Evolutionary conservation across 2,888 invertebrate genomes (phyloP).

Genomic region (Tetranychus truncatus): DNA sequence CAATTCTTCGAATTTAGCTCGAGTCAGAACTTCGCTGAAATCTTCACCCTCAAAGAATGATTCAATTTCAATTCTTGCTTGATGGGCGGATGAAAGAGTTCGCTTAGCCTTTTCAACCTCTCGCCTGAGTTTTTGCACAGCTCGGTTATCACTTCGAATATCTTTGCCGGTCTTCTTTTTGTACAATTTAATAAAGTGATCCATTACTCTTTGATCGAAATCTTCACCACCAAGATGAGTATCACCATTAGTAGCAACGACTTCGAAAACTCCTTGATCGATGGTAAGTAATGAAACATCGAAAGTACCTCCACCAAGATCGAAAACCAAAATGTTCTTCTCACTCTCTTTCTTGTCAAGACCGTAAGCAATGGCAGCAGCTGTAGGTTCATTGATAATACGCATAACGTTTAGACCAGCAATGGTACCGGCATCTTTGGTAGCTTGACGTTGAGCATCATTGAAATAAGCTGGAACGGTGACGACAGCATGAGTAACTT

Average conservation of each 20-base stretch:
- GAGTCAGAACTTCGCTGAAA: slow-evolving; percentile 89
- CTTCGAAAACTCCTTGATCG: slow-evolving; percentile 95
- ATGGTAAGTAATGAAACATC: slow-evolving; percentile 95
- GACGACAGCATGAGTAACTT: slow-evolving; percentile 67
- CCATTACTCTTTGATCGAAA: slow-evolving; percentile 95
- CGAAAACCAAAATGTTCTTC: slow-evolving; percentile 94
- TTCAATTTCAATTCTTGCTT: slow-evolving; percentile 94
- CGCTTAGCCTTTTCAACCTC: slow-evolving; percentile 96
- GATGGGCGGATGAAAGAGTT: slow-evolving; percentile 79
- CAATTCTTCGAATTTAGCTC: slow-evolving; percentile 95
- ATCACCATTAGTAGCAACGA: slow-evolving; percentile 75
- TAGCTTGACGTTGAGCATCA: slow-evolving; percentile 96
- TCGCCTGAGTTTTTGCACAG: slow-evolving; percentile 83
- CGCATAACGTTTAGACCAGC: slow-evolving; percentile 77
- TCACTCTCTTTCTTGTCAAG: slow-evolving; percentile 91
- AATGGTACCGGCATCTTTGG: slow-evolving; percentile 92
- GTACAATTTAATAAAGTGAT: slow-evolving; percentile 93
- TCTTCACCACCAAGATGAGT: slow-evolving; percentile 95
- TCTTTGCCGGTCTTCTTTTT: slow-evolving; percentile 98
- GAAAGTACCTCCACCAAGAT: slow-evolving; percentile 97
- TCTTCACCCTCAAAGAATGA: slow-evolving; percentile 95
- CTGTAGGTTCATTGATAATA: slow-evolving; percentile 94
- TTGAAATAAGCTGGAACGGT: slow-evolving; percentile 98
- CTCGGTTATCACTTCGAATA: slow-evolving; percentile 74
- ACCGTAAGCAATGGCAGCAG: slow-evolving; percentile 93